Base-by-base conservation (phyloP, 2,113 vertebrate species). In the Heptranchias perlo region DNA sequence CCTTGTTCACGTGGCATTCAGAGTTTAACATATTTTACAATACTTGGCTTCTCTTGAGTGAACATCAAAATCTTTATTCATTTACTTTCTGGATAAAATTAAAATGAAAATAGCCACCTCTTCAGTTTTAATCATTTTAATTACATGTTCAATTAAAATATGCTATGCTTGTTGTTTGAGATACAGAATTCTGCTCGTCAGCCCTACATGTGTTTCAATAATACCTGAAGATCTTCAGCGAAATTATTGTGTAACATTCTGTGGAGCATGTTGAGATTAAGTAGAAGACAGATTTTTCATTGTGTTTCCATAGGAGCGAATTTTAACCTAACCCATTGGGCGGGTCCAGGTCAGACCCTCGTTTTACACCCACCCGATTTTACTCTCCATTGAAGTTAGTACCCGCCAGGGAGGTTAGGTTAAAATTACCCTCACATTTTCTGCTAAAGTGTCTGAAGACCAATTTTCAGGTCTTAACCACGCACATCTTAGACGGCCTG, bases 91-190 rank as follows among this genome's bases (percentile, higher is more conserved):
- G 49, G 47, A 52, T 54, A 87, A 49, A 28, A 87, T 87, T 31
- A 54, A 25, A 16, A 87, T 87, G 86, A 54, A 87, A 87, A 52
- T 87, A 52, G 25, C 49, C 23, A 87, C 8, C 23, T 87, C 47
- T 87, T 87, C 86, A 87, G 52, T 87, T 87, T 87, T 87, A 52
- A 54, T 87, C 52, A 84, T 7, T 52, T 28, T 87, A 87, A 87
- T 54, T 87, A 87, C 23, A 31, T 87, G 7, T 69, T 69, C 54
- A 87, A 25, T 87, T 87, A 3, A 87, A 87, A 52, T 6, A 87
- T 54, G 47, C 49, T 6, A 14, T 28, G 49, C 86, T 49, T 49
- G 3, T 54, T 87, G 23, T 54, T 52, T 87, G 44, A 39, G 16
- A 23, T 25, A 25, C 44, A 25, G 44, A 86, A 47, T 49, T 47